These are phyloP conservation scores for Tonatia bakeri DNA, from an alignment of 2,113 vertebrate species.

Conservation along the genomic window DNA sequence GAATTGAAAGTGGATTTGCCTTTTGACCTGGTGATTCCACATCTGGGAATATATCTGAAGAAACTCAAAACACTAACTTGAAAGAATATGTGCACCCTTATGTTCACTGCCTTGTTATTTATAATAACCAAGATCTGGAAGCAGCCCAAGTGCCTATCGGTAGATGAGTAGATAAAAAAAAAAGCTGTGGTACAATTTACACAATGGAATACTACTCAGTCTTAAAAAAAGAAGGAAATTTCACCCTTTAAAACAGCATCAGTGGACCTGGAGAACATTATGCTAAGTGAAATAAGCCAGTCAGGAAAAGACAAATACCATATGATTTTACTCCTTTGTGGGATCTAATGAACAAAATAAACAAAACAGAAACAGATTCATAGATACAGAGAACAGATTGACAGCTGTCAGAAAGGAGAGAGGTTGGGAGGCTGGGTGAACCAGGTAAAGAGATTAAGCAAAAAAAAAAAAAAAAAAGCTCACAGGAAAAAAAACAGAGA, in stretches of 20 bases:
- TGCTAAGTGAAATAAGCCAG: not conserved
- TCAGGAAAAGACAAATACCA: not conserved
- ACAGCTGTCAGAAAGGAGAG: not conserved
- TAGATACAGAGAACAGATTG: not conserved
- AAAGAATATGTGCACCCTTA: too few species aligned
- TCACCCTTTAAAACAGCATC: not conserved
- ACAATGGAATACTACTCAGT: too few species aligned
- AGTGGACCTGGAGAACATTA: not conserved
- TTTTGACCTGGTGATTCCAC: too few species aligned
- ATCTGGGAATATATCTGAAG: too few species aligned
- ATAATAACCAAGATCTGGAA: too few species aligned
- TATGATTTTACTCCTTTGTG: not conserved
- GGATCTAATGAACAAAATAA: not conserved
- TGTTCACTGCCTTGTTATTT: too few species aligned
- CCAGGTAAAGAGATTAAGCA: not conserved
- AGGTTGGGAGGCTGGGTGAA: not conserved
- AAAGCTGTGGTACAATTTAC: too few species aligned
- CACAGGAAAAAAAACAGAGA: not conserved
- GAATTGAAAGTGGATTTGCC: too few species aligned
- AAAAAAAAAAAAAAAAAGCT: too few species aligned
- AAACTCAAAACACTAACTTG: too few species aligned
- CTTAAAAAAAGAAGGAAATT: not conserved
- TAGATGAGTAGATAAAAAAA: too few species aligned
- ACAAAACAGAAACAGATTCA: not conserved
- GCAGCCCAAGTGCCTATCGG: too few species aligned